Conservation (phyloP, 1,140 invertebrate genomes). For the Drosophila parvula region DNA sequence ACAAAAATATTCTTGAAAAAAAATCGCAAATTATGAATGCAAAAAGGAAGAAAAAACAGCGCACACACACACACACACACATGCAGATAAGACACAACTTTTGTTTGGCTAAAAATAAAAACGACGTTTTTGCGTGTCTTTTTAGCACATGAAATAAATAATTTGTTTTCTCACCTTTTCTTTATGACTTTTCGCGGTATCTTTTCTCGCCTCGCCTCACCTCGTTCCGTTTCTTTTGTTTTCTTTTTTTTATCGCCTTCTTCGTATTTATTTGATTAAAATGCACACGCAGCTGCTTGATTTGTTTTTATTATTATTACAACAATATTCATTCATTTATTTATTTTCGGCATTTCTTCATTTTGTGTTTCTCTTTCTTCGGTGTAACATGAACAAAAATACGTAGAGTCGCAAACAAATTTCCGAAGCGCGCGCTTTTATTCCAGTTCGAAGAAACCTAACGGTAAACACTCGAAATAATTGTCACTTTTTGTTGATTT, state of each 20-base stretch:
- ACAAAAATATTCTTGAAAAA: constrained; percentile 21
- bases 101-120: constrained; percentile 65
- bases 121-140: constrained; percentile 57
- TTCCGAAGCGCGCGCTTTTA: constrained; percentile 14
- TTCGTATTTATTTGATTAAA: constrained; percentile 36
- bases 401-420: background rate
- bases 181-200: constrained; percentile 58
- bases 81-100: constrained; percentile 56
- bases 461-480: background rate
- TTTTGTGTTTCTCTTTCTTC: background rate
- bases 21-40: constrained; percentile 34
- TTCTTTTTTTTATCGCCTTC: constrained; percentile 30
- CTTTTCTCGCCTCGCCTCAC: constrained; percentile 23
- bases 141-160: constrained; percentile 74
- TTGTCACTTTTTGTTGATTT: background rate
- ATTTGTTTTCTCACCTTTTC: constrained; percentile 75
- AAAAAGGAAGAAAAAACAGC: constrained; percentile 35
- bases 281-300: constrained; percentile 27
- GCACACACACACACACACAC: constrained; percentile 25
- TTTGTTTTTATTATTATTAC: background rate
- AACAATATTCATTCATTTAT: constrained; percentile 49
- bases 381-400: constrained; percentile 40
- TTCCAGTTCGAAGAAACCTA: background rate
- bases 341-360: constrained; percentile 16
- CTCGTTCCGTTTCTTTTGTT: constrained; percentile 11